Base-by-base conservation (phyloP, 2,888 invertebrate genomes). In the Callosobruchus maculatus region DNA sequence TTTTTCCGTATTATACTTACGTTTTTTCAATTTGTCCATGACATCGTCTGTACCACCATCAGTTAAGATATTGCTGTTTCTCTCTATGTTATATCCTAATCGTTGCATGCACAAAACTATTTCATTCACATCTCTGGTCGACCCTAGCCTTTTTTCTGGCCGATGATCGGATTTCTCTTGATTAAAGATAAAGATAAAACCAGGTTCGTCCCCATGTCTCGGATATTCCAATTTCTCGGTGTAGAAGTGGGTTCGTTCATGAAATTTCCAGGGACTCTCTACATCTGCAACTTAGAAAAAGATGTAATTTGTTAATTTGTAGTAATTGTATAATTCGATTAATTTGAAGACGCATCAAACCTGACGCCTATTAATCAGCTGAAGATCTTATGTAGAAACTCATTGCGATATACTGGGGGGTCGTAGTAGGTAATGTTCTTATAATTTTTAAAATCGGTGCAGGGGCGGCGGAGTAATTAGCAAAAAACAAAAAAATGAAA, bases 51-150 rank as follows among this genome's bases (percentile, higher is more conserved):
- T 80, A 0, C 78, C 83, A 0, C 75, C 77, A 74, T 85, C 81
- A 20, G 73, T 79, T 67, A 78, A 73, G 49, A 85, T 80, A 72
- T 84, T 75, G 7, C 80, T 71, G 20, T 77, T 71, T 18, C 49
- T 3, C 4, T 78, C 76, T 31, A 86, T 80, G 74, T 85, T 86
- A 71, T 81, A 85, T 21, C 85, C 85, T 22, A 83, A 76, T 68
- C 85, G 77, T 71, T 83, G 82, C 67, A 86, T 81, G 30, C 82
- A 83, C 1, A 78, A 69, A 21, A 83, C 78, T 20, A 86, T 79
- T 75, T 84, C 83, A 67, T 83, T 82, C 0, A 85, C 85, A 76
- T 86, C 86, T 74, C 81, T 77, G 70, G 79, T 80, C 26, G 81
- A 83, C 2, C 86, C 86, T 81, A 83, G 2, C 85, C 86, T 22